Conservation (phyloP, 2,797 vertebrate species). For the Esox masquinongy region DNA sequence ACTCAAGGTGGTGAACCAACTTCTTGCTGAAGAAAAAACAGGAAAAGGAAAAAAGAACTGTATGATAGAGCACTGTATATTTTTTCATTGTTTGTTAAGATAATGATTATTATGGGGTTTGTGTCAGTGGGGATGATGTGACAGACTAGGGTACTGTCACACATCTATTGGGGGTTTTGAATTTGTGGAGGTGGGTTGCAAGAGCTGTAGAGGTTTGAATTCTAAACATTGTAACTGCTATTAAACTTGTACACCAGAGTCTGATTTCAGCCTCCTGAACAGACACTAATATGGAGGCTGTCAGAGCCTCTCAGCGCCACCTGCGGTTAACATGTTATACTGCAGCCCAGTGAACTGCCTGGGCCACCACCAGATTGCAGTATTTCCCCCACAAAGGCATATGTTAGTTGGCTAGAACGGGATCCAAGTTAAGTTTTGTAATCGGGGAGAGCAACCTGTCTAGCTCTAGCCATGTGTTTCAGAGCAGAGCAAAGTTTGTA, state of each 20-base stretch:
- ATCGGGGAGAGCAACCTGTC: not conserved
- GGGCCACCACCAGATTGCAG: not conserved
- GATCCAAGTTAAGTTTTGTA: not conserved
- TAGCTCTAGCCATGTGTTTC: not conserved
- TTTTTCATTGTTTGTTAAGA: constrained; percentile 35
- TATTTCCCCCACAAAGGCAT: not conserved
- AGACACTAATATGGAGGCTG: not conserved
- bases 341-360: constrained; percentile 5
- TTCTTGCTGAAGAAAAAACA: constrained; percentile 43
- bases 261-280: not conserved
- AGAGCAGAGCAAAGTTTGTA: not conserved
- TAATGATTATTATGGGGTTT: not conserved
- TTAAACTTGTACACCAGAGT: not conserved
- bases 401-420: too few species aligned
- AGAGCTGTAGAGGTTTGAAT: not conserved
- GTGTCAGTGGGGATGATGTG: constrained; percentile 13
- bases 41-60: constrained; percentile 35
- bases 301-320: not conserved
- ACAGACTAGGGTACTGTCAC: constrained; percentile 1
- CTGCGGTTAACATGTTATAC: not conserved
- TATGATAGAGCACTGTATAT: constrained; percentile 29
- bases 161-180: not conserved
- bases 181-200: not conserved
- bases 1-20: constrained; percentile 50
- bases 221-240: not conserved